phyloP scores from a whole-genome alignment of 2,797 vertebrate genomes.

The Apogon hyalosoma region DNA sequence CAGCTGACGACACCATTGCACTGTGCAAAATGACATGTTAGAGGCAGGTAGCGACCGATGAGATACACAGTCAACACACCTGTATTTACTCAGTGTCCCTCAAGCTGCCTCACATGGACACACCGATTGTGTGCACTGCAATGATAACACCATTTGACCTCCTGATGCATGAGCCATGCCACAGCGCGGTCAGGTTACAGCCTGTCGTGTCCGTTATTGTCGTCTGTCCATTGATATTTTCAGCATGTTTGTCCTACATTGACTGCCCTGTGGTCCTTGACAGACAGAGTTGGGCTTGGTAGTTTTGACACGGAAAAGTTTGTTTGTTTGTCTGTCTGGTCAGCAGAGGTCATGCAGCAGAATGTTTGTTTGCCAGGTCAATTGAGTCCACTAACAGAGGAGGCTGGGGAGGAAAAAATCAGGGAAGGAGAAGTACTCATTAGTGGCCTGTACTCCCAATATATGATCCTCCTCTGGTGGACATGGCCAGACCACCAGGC shows the following conservation, averaged over 20 bases:
- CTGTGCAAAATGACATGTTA: constrained; percentile 57
- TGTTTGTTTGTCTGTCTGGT: constrained; percentile 82
- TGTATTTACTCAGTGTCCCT: constrained; percentile 54
- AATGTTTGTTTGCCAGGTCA: constrained; percentile 79
- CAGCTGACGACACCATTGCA: constrained; percentile 53
- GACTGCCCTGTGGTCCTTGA: constrained; percentile 50
- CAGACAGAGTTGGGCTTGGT: constrained; percentile 28
- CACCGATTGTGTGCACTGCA: constrained; percentile 6
- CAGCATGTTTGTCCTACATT: constrained; percentile 53
- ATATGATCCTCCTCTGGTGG: constrained; percentile 67
- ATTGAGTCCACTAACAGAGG: constrained; percentile 71
- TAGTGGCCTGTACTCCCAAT: constrained; percentile 61
- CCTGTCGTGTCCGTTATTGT: constrained; percentile 41
- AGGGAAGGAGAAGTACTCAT: constrained; percentile 55
- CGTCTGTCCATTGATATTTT: constrained; percentile 59
- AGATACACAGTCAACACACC: constrained; percentile 46
- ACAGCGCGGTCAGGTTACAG: constrained; percentile 29
- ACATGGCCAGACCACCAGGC: constrained; percentile 76
- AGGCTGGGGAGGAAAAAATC: constrained; percentile 39
- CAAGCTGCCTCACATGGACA: constrained; percentile 11
- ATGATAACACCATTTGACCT: constrained; percentile 37
- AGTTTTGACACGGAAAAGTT: constrained; percentile 68
- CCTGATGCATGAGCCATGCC: constrained; percentile 35
- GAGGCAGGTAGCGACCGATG: constrained; percentile 40
- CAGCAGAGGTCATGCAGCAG: constrained; percentile 71